Evolutionary conservation across 1,140 invertebrate genomes (phyloP), one percentile per base, ranked within the genome.

Genomic region (Neoseiulus cucumeris): DNA sequence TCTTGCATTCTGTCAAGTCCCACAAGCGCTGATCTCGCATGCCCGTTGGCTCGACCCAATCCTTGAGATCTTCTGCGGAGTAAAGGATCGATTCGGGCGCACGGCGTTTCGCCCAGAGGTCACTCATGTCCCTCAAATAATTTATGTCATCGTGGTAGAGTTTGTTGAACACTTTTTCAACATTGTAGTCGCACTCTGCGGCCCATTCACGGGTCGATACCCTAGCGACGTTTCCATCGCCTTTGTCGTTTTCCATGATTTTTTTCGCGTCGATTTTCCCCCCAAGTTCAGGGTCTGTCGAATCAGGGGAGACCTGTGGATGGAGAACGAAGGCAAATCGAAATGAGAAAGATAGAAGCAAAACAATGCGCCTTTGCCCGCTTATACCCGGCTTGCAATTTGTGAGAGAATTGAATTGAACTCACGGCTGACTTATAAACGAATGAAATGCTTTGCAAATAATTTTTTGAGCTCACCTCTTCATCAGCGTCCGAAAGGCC

Each of bases 121-220:
- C 88, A 65, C 86, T 84, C 93, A 99, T 97, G 29, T 82, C 85
- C 22, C 97, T 75, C 59, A 99, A 79, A 76, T 98, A 98, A 67
- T 88, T 83, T 33, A 99, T 96, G 74, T 99, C 96, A 75, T 96
- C 89, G 70, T 83, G 77, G 75, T 98, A 99, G 41, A 99, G 80
- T 79, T 82, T 82, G 64, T 78, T 75, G 68, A 81, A 82, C 30
- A 82, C 59, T 69, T 76, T 74, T 12, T 83, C 80, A 5, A 90
- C 79, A 75, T 97, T 83, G 74, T 96, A 98, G 64, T 84, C 80
- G 66, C 79, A 84, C 0, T 84, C 81, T 64, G 85, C 82, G 2
- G 91, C 92, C 92, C 92, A 98, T 64, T 82, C 74, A 66, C 89
- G 79, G 0, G 94, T 98, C n/a, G 90, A 93, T 30, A 83, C 82